Base-by-base conservation (phyloP, 2,797 vertebrate genomes). In the Apogon hyalosoma region DNA sequence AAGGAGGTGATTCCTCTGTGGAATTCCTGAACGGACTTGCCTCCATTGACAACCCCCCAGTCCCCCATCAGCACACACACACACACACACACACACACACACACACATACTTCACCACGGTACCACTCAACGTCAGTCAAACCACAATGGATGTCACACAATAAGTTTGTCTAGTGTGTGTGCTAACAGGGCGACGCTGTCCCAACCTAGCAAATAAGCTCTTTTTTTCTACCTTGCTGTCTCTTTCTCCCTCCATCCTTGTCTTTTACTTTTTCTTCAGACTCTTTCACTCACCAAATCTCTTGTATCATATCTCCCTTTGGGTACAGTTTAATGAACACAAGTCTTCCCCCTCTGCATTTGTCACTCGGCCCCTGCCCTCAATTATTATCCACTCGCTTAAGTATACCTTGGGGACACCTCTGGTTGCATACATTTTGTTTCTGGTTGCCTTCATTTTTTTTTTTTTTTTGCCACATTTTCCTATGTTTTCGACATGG, bases 71-170 rank as follows among this genome's bases (percentile, higher is more conserved):
- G 49, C 63, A 60, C 79, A 66, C 58, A 65, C 69, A 50, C 68
- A 54, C 56, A 68, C 55, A 62, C 36, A 62, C 66, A 47, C 53
- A 60, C 55, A 62, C 36, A 62, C 66, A 47, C 53, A 60, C 24
- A 46, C 55, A 63, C 66, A 75, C 70, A 76, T 10, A 69, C 65
- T 74, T 64, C 68, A 57, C 43, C 73, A 70, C 47, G 69, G 86
- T 77, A 76, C 73, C 81, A 83, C 90, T 91, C 80, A 74, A 87
- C 88, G 89, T 93, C 93, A 91, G 70, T 93, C 90, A 92, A 56
- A 47, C 72, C 61, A 92, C 88, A 93, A 93, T 89, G 80, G 72
- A 61, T 82, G 87, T 90, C 90, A 83, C 74, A 87, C 78, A 80
- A 61, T 69, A 80, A 56, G 65, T 77, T 80, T 68, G 79, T 78